Evolutionary conservation across 2,888 invertebrate species (phyloP), one percentile per base, ranked within the genome.

Genomic region (Amiota communis): DNA sequence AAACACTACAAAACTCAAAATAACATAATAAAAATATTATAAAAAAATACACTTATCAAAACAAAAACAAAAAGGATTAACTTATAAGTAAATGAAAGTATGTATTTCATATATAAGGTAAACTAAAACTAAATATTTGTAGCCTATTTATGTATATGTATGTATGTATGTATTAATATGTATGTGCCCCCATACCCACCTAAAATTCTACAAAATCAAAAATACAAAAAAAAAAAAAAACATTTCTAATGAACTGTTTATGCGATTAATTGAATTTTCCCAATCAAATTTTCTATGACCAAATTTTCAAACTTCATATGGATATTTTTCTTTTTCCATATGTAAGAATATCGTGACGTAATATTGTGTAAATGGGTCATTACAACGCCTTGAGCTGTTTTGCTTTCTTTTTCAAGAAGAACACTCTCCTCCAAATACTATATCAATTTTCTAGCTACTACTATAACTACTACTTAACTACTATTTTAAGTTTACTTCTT

Each of bases 371-470:
- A 36, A 36, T 36, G 36, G 36, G 6, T 36, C 59, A 59, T 23
- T 3, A 8, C 9, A 36, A 68, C 53, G 83, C 84, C 83, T 83
- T 85, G 75, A 81, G 83, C 82, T 84, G 72, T 76, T 36, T 79
- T 85, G 80, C 81, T 84, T 78, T 81, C 82, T 84, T 53, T 36
- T 36, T 36, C 36, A 36, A 36, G 36, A 36, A 36, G 53, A 36
- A 68, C 23, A 68, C 67, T 53, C 67, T 68, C 17, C 20, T 15
- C 20, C 20, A 59, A 59, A 59, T 11, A 59, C 59, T 36, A 36
- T 36, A 36, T 36, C 36, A 36, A 2, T 36, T 36, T 36, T 36
- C 36, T 36, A 36, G 36, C 36, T 36, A 6, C 36, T 36, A 36
- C 36, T 36, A 23, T 23, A 2, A 23, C n/a, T n/a, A 23, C 23